Evolutionary conservation across 2,797 vertebrate genomes (phyloP), one percentile per base, ranked within the genome.

Genomic region (Nyctalus aviator): DNA sequence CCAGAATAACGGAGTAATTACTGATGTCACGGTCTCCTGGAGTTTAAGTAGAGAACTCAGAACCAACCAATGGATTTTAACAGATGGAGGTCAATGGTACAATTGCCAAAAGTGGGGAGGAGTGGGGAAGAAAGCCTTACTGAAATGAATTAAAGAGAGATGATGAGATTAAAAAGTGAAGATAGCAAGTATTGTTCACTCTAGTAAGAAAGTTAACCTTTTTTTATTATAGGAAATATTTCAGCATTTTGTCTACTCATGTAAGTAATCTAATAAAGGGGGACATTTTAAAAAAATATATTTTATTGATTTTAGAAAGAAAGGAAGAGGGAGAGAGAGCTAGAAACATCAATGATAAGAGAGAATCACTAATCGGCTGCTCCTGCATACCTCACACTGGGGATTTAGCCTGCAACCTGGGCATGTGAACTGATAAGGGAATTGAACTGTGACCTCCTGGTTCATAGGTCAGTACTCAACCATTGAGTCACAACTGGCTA

Each of bases 131-230:
- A 77, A 90, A 72, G 10, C 6, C 3, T 79, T 32, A 72, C 0
- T 25, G 30, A 46, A 92, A 41, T 68, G 71, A 92, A 83, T 68
- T 84, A 66, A 50, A 69, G 62, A 62, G 35, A 93, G 41, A 83
- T 4, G 9, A 41, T 2, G 27, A 86, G 44, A 71, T 57, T 57
- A 90, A 41, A 81, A 94, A 92, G 20, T 66, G 5, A 79, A 76
- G 27, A 84, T 3, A 53, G 35, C 6, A 82, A 89, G 30, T 53
- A 53, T 1, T 64, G 41, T 44, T 8, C 48, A 78, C 4, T 86
- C 14, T 77, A 10, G 50, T 50, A 78, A 73, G 27, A 59, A 75
- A 94, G 11, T 23, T 0, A 12, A 32, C 1, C 48, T 55, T 90
- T 88, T 73, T 66, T 57, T 25, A 72, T 55, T 46, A 73, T 78